phyloP scores from a whole-genome alignment of 2,888 invertebrate species.

The Eristalis arbustorum region DNA sequence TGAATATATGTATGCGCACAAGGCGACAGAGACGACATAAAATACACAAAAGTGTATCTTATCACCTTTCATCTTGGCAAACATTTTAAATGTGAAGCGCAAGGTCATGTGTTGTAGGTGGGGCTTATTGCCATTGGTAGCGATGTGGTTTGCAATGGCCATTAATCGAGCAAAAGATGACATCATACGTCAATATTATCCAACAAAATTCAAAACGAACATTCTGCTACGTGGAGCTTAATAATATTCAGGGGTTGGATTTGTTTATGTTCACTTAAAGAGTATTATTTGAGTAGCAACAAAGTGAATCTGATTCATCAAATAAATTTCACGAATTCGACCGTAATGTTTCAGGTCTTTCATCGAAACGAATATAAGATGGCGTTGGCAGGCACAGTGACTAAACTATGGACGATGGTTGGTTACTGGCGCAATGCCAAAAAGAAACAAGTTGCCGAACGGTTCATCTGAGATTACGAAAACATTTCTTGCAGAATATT shows the following conservation, averaged over 20 bases:
- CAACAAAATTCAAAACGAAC: slow-evolving; percentile 14
- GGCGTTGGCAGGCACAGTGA: neutral
- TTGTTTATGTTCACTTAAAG: slow-evolving; percentile 62
- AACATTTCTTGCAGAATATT: slow-evolving; percentile 20
- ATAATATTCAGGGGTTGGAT: slow-evolving; percentile 58
- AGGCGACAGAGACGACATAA: neutral
- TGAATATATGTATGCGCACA: neutral
- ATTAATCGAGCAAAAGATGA: slow-evolving; percentile 42
- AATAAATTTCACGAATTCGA: slow-evolving; percentile 45
- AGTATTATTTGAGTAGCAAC: slow-evolving; percentile 25
- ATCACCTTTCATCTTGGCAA: neutral
- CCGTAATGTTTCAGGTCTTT: slow-evolving; percentile 29
- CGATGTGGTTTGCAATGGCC: slow-evolving; percentile 14
- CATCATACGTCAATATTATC: slow-evolving; percentile 58
- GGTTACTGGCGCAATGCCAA: slow-evolving; percentile 55
- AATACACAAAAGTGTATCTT: neutral
- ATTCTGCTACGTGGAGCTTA: slow-evolving; percentile 3
- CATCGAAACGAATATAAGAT: slow-evolving; percentile 17
- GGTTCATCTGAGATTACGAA: slow-evolving; percentile 9
- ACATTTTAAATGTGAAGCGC: slow-evolving; percentile 12
- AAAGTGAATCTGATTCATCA: slow-evolving; percentile 54
- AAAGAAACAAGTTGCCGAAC: slow-evolving; percentile 57
- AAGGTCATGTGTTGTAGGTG: slow-evolving; percentile 42
- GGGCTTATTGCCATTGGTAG: slow-evolving; percentile 8
- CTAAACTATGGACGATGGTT: slow-evolving; percentile 36